A percentile compares a stretch with the other conserved stretches of the same genome.
Conservation (phyloP, 2,113 vertebrate genomes). For the Heterochromis multidens region DNA sequence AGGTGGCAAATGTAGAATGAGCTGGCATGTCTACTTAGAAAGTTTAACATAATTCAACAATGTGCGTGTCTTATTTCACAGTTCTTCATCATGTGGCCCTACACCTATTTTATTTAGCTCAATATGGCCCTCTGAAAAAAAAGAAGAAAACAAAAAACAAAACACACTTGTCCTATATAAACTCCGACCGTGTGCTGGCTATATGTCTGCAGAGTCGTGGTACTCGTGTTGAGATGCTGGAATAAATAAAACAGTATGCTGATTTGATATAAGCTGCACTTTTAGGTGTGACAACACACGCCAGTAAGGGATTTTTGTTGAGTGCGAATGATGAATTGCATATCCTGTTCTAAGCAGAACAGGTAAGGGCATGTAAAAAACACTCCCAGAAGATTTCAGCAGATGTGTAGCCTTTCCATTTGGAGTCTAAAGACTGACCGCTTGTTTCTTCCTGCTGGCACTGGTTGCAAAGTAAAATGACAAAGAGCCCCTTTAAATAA, state of each 20-base stretch:
- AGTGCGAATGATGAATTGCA: background rate
- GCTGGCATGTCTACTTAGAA: background rate
- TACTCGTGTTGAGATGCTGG: background rate
- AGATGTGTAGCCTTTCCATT: background rate
- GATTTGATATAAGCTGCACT: background rate
- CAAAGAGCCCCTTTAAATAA: background rate
- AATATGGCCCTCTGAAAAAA: fast-evolving
- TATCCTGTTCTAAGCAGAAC: constrained; percentile 13
- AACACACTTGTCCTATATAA: background rate
- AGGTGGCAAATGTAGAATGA: too few species aligned
- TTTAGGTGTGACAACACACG: background rate
- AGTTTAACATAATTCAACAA: background rate
- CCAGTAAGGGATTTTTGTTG: background rate
- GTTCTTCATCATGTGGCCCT: background rate
- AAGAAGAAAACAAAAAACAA: background rate
- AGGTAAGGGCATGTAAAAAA: background rate
- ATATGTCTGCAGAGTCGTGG: background rate
- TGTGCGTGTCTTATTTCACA: background rate
- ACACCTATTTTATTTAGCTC: background rate
- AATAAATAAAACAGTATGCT: background rate
- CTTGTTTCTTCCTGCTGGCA: background rate
- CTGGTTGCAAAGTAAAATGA: background rate
- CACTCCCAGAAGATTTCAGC: background rate
- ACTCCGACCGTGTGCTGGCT: background rate
- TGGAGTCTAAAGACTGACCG: background rate